Evolutionary conservation across 2,888 invertebrate species (phyloP), one percentile per base, ranked within the genome.

Genomic region (Pomacea canaliculata): DNA sequence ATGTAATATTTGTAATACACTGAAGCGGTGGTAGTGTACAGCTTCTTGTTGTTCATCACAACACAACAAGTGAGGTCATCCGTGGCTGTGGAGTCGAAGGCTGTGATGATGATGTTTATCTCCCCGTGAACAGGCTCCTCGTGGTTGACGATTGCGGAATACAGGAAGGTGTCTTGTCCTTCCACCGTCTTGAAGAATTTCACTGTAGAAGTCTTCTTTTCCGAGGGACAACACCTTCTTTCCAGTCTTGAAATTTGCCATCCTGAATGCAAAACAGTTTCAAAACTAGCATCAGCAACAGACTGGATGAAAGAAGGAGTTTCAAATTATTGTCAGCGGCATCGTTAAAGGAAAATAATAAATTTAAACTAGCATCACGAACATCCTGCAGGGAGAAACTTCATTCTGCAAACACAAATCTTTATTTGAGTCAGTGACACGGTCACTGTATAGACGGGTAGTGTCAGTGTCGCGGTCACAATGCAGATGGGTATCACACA

Each of bases 71-170:
- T 16, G 8, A 79, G 70, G 19, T 62, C 19, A 9, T 49, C 48
- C 23, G 56, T 69, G 49, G 27, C 19, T 3, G 76, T 70, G 23
- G 67, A 59, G 70, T 75, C 77, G 56, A 79, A 72, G 7, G 71
- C 72, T 8, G 79, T 78, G 46, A 79, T 73, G 68, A 79, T 70
- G 71, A 79, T 71, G 73, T 78, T 78, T 37, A 78, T 51, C 37
- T 73, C 71, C 27, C 77, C 76, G 18, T 37, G 66, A 1, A 59
- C 48, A 1, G 78, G 79, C 5, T 76, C 67, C 5, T 67, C 63
- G 62, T 63, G 12, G 74, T 78, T 80, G 76, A 74, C 79, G n/a
- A 80, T 78, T 60, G 79, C 79, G 13, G 79, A 80, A 62, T 80
- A 80, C 66, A 80, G 68, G 71, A 71, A 80, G 46, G 73, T 76